phyloP scores from a whole-genome alignment of 2,797 vertebrate species.

The Arctocebus calabarensis region DNA sequence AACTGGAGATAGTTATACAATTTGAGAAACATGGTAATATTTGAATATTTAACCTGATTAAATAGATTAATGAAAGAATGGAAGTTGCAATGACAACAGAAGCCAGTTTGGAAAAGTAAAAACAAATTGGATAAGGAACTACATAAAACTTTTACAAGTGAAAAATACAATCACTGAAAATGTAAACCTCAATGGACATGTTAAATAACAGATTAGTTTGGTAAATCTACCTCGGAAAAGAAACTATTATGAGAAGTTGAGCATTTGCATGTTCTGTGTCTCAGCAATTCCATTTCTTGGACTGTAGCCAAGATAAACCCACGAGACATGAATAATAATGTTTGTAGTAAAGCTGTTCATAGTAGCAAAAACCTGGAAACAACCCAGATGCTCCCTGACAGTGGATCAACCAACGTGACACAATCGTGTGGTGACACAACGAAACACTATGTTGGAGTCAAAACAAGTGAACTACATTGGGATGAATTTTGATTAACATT shows the following conservation, averaged over 20 bases:
- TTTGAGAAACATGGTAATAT: not conserved
- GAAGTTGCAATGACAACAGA: not conserved
- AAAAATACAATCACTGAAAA: not conserved
- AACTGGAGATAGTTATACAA: not conserved
- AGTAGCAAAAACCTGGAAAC: constrained; percentile 51
- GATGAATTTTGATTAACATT: not conserved
- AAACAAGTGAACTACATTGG: constrained; percentile 43
- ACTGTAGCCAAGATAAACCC: constrained; percentile 55
- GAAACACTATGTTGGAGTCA: constrained; percentile 8
- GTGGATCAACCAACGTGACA: constrained; percentile 55
- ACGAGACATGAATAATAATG: constrained; percentile 37
- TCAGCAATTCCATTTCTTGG: constrained; percentile 53
- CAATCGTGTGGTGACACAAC: constrained; percentile 19
- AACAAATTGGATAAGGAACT: not conserved
- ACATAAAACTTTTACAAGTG: not conserved
- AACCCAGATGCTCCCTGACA: constrained; percentile 36
- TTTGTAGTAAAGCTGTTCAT: not conserved
- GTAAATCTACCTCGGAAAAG: not conserved
- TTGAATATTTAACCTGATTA: not conserved
- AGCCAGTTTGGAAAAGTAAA: constrained; percentile 4
- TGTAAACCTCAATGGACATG: not conserved
- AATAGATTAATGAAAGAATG: not conserved
- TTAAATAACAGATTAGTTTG: not conserved
- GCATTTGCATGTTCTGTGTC: not conserved
- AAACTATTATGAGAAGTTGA: not conserved